phyloP scores from a whole-genome alignment of 2,888 invertebrate species.

The Adineta ricciae region DNA sequence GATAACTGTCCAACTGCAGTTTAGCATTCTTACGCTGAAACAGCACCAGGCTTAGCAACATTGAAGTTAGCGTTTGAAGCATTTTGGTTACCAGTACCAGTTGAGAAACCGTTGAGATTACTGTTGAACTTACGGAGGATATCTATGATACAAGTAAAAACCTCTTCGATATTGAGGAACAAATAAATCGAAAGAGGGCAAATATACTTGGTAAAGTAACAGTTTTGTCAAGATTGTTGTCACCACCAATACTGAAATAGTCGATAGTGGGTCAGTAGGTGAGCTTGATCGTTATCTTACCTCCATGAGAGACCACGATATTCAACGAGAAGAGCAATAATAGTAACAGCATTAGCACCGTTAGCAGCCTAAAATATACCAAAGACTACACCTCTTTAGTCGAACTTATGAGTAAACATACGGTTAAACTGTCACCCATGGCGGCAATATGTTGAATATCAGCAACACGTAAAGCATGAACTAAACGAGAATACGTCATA shows the following conservation, averaged over 20 bases:
- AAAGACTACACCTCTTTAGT: background rate
- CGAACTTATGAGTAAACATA: background rate
- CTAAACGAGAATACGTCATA: slow-evolving; percentile 34
- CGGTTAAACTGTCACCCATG: slow-evolving; percentile 42
- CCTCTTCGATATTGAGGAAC: too few species aligned
- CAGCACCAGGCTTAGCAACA: slow-evolving; percentile 24
- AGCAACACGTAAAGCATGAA: slow-evolving; percentile 40
- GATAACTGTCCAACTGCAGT: background rate
- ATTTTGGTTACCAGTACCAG: slow-evolving; percentile 18
- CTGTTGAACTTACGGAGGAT: slow-evolving; percentile 43
- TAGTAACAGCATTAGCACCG: slow-evolving; percentile 39
- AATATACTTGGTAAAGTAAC: slow-evolving; percentile 41
- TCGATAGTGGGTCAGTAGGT: background rate
- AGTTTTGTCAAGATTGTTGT: slow-evolving; percentile 36
- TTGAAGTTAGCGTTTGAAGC: slow-evolving; percentile 20
- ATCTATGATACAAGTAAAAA: slow-evolving; percentile 38
- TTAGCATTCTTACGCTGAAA: slow-evolving; percentile 35
- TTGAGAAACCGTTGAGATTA: slow-evolving; percentile 39
- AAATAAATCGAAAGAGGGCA: background rate
- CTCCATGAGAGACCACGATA: slow-evolving; percentile 42
- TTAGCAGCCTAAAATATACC: slow-evolving; percentile 39
- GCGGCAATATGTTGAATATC: slow-evolving; percentile 41
- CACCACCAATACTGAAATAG: slow-evolving; percentile 41
- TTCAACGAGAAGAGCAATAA: slow-evolving; percentile 39
- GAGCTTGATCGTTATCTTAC: slow-evolving; percentile 35